Conservation (phyloP, 2,113 vertebrate species). For the Xenus cinereus region DNA sequence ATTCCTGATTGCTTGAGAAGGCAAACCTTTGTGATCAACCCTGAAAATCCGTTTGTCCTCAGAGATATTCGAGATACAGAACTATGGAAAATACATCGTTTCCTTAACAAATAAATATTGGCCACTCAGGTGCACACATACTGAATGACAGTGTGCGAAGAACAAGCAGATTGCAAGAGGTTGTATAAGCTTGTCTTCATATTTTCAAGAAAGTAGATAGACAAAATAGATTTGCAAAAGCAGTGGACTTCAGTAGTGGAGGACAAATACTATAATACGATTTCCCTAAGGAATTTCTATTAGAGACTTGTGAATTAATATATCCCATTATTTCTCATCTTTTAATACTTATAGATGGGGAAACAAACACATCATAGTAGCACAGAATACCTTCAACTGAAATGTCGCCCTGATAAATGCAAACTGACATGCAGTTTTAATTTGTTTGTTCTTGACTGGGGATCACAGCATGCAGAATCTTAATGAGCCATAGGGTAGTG, state of each 20-base stretch:
- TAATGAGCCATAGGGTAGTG: neutral
- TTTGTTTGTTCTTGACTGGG: conserved; percentile 38
- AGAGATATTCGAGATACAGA: neutral
- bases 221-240: neutral
- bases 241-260: neutral
- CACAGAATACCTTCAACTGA: neutral
- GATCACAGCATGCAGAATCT: neutral
- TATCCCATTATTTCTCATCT: neutral
- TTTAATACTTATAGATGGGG: neutral
- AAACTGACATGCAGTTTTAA: conserved; percentile 28
- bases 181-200: neutral
- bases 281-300: neutral
- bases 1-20: neutral
- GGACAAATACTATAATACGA: neutral
- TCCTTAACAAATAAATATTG: neutral
- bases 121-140: neutral
- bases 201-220: neutral
- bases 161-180: neutral
- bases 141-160: fast-evolving
- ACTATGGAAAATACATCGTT: neutral
- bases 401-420: conserved; percentile 21
- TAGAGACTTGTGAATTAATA: neutral
- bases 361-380: neutral
- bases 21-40: neutral
- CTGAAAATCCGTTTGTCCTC: neutral